Evolutionary conservation across 2,113 vertebrate genomes (phyloP).

Genomic region (Catharus bicknelli): DNA sequence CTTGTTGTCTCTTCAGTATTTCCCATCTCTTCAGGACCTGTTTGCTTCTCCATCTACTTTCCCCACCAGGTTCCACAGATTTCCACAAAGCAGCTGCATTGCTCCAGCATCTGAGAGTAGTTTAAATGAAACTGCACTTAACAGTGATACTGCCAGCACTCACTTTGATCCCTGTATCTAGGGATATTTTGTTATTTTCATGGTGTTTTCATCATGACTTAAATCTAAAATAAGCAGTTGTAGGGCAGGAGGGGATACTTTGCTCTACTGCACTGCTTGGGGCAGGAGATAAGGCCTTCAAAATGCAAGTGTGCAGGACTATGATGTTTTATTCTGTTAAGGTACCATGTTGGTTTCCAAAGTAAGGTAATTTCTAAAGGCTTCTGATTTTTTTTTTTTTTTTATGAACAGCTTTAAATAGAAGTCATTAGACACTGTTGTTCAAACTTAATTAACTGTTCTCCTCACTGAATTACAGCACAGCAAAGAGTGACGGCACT

Average conservation of each 20-base stretch:
- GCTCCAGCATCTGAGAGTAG: not conserved
- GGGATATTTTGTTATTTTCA: not conserved
- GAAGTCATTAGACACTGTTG: conserved; percentile 62
- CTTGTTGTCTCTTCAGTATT: not conserved
- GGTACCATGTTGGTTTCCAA: not conserved
- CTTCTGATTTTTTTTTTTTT: conserved; percentile 29
- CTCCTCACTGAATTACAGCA: conserved; percentile 53
- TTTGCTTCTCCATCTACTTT: not conserved
- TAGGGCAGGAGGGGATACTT: not conserved
- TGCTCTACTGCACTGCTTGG: not conserved
- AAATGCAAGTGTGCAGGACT: not conserved
- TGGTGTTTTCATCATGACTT: not conserved
- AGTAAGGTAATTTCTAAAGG: not conserved
- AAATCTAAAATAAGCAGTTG: not conserved
- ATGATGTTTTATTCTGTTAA: not conserved
- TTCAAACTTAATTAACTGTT: conserved; percentile 66
- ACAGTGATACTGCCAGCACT: not conserved
- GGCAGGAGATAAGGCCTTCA: not conserved
- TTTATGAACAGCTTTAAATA: conserved; percentile 59
- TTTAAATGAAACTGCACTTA: not conserved
- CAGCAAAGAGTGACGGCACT: conserved; percentile 4
- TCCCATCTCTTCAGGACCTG: not conserved
- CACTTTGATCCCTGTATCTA: not conserved
- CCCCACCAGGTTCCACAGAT: not conserved
- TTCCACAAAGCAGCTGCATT: not conserved